These are phyloP conservation scores for Eclectus roratus DNA, from an alignment of 2,113 vertebrate genomes.

Conservation along the genomic window DNA sequence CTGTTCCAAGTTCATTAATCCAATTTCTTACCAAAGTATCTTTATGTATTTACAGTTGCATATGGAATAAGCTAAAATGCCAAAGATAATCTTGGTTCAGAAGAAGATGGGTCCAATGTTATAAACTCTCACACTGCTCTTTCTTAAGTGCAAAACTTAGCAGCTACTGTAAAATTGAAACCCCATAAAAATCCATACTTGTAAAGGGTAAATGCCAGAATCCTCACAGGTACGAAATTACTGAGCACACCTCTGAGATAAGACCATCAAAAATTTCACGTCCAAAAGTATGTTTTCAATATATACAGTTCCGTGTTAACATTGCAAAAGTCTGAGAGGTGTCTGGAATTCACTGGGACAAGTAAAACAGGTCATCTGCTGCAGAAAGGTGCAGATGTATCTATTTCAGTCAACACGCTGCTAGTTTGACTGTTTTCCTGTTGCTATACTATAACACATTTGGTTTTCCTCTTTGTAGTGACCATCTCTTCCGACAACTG, in stretches of 20 bases:
- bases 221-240: background rate
- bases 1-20: background rate
- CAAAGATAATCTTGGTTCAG: background rate
- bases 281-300: background rate
- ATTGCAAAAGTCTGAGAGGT: background rate
- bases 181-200: background rate
- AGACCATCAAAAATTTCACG: background rate
- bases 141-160: background rate
- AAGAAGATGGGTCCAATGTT: background rate
- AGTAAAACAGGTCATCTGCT: background rate
- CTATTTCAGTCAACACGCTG: background rate
- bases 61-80: background rate
- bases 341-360: background rate
- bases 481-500: constrained; percentile 75
- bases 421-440: background rate
- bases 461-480: constrained; percentile 42
- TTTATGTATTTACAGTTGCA: background rate
- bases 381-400: background rate
- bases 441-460: background rate
- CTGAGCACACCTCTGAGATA: background rate
- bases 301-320: background rate
- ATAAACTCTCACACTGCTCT: background rate
- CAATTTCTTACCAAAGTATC: background rate
- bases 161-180: background rate
- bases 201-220: background rate